Conservation (phyloP, 2,113 vertebrate genomes). For the Erythrocebus patas region DNA sequence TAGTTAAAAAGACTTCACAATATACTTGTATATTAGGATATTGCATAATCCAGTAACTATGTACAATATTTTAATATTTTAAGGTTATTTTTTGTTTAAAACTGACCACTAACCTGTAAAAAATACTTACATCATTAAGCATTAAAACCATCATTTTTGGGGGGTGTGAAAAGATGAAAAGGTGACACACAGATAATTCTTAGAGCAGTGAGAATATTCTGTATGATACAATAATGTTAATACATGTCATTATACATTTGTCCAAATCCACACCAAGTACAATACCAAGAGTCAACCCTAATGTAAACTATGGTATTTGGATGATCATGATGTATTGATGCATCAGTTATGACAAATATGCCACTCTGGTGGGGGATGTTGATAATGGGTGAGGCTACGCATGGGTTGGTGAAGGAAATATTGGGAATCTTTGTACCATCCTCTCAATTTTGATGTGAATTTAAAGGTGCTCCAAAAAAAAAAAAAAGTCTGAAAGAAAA, state of each 20-base stretch:
- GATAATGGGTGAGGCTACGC: background rate
- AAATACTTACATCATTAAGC: background rate
- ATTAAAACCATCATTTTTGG: background rate
- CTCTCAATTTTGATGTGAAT: background rate
- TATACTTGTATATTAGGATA: background rate
- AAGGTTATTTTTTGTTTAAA: background rate
- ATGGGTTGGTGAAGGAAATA: no score
- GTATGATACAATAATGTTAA: no score
- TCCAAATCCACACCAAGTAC: background rate
- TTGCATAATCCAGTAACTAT: background rate
- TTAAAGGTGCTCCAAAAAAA: background rate
- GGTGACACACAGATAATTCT: background rate
- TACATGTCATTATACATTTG: background rate
- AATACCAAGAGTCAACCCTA: background rate
- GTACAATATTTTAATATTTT: background rate
- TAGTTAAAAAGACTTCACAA: background rate
- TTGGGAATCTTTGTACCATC: background rate
- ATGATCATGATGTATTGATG: background rate
- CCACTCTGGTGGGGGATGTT: background rate
- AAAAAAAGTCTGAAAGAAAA: background rate
- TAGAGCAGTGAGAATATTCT: background rate
- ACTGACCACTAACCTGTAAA: background rate
- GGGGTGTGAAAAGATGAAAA: accelerated
- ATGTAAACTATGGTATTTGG: background rate
- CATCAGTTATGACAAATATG: background rate